Conservation (phyloP, 2,797 vertebrate genomes). For the Zonotrichia albicollis region DNA sequence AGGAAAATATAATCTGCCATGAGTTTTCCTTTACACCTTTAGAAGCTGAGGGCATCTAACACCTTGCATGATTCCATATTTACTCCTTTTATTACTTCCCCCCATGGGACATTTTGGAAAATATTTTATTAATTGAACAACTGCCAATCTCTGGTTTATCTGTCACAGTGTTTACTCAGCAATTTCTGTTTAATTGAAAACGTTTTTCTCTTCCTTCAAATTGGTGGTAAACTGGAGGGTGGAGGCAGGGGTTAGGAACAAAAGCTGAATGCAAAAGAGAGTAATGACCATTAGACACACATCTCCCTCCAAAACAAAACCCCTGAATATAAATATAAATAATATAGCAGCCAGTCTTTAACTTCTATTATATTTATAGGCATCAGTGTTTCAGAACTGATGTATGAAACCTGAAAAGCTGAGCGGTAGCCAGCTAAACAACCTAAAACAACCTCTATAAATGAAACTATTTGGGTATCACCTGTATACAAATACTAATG, state of each 20-base stretch:
- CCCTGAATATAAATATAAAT: not conserved
- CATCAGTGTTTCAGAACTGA: not conserved
- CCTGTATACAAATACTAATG: not conserved
- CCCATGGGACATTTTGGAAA: not conserved
- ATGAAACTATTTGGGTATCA: not conserved
- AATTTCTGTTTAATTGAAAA: not conserved
- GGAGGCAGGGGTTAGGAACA: not conserved
- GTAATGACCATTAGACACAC: not conserved
- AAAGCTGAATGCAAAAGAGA: not conserved
- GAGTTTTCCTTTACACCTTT: not conserved
- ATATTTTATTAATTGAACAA: not conserved
- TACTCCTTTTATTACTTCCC: slow-evolving; percentile 32
- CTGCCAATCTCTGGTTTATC: not conserved
- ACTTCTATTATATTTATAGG: not conserved
- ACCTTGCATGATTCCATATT: not conserved
- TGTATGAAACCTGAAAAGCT: not conserved
- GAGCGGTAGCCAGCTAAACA: not conserved
- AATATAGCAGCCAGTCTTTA: not conserved
- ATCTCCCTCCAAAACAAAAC: rapidly evolving
- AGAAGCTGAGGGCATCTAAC: slow-evolving; percentile 26
- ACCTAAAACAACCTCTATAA: not conserved
- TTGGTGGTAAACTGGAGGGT: not conserved
- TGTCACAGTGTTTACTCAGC: not conserved
- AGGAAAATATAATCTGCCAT: not conserved
- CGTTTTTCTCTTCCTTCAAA: not conserved